These are phyloP conservation scores for Dendrocincla fuliginosa DNA, from an alignment of 2,797 vertebrate genomes.

Conservation along the genomic window DNA sequence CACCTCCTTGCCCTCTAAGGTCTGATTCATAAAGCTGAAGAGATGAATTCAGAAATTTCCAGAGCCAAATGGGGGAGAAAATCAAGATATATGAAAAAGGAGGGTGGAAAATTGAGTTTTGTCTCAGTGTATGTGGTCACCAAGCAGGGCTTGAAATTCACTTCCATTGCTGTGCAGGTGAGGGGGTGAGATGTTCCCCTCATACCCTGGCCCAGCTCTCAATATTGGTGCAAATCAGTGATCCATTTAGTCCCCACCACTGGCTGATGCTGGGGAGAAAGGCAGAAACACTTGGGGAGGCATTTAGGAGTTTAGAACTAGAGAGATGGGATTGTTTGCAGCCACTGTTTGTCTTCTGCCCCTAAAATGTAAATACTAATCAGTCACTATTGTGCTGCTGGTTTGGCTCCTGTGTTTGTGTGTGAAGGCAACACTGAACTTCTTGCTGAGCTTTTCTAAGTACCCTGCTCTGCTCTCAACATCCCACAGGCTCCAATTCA, in stretches of 20 bases:
- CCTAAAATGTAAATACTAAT: background rate
- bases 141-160: constrained; percentile 61
- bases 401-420: background rate
- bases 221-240: constrained; percentile 9
- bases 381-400: background rate
- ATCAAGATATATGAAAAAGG: constrained; percentile 59
- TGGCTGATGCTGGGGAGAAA: background rate
- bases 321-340: background rate
- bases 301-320: background rate
- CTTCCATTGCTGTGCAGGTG: constrained; percentile 13
- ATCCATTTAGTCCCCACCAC: background rate
- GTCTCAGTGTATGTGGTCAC: constrained; percentile 46
- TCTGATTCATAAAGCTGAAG: constrained; percentile 57
- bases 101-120: constrained; percentile 55
- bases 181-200: constrained; percentile 37
- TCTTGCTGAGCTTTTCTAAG: background rate
- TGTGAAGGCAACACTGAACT: background rate
- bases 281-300: background rate
- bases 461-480: background rate
- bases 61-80: constrained; percentile 58
- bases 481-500: background rate
- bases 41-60: constrained; percentile 56
- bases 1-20: constrained; percentile 52
- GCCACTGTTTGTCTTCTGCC: background rate
- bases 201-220: background rate